Base-by-base conservation (phyloP, 2,888 invertebrate genomes). In the Lithodes maja region DNA sequence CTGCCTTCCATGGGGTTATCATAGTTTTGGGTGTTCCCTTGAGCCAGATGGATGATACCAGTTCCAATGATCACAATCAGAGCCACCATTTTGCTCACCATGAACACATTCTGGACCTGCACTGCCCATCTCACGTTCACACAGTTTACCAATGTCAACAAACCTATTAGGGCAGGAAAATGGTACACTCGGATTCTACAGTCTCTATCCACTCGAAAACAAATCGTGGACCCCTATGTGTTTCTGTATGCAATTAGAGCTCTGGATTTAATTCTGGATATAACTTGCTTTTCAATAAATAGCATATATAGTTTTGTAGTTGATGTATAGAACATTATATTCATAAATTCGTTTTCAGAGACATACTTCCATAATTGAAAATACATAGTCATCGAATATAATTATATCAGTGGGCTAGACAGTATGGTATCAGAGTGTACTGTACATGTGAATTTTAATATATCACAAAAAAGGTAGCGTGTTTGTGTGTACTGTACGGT, bases 61-160 rank as follows among this genome's bases (percentile, higher is more conserved):
- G 97, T 96, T 80, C 95, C 95, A 91, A 98, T 97, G 91, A 98
- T 98, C 85, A 98, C 95, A 82, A 97, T 93, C 74, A 99, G 94
- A 0, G 98, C 98, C 52, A 97, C 94, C 49, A 98, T 95, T 94
- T 99, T 99, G 52, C 98, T 98, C 9, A 96, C 96, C 0, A 98
- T 98, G 94, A 99, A 99, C 68, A 97, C 95, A 93, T 98, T 98
- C 93, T 99, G 99, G 0, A 99, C 97, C 91, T 97, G 95, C 0
- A 99, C 98, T 75, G 98, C 98, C 97, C 97, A 98, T 94, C 98
- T 98, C 7, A 99, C 99, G 94, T 98, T 97, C 94, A 97, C 97
- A 93, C 99, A 99, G 94, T 99, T 99, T 92, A 99, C 96, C 77
- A 96, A 96, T 0, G 98, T 98, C 88, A 98, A 94, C 77, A 97